phyloP scores from a whole-genome alignment of 2,888 invertebrate genomes.

The Rotaria macrura region DNA sequence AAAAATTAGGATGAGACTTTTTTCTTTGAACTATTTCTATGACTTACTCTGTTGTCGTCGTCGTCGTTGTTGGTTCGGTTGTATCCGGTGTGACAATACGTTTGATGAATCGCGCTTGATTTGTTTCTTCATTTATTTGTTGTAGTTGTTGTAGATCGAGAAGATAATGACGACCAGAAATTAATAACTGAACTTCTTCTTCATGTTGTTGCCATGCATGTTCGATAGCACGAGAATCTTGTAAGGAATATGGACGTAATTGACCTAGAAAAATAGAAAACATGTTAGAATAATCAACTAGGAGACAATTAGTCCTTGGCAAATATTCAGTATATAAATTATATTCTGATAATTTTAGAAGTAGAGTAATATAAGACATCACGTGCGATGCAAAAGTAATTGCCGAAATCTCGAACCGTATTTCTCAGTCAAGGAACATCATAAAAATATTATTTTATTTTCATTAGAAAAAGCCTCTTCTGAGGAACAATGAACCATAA shows the following conservation, averaged over 20 bases:
- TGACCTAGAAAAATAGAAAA: conserved; percentile 43
- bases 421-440: too few species aligned
- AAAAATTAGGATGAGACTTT: not conserved
- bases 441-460: too few species aligned
- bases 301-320: too few species aligned
- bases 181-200: conserved; percentile 27
- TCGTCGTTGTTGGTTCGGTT: conserved; percentile 38
- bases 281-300: too few species aligned
- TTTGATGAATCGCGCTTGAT: conserved; percentile 81
- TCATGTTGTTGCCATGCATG: conserved; percentile 30
- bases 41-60: conserved; percentile 35
- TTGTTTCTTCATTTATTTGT: conserved; percentile 94
- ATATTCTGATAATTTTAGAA: too few species aligned
- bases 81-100: conserved; percentile 44
- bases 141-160: conserved; percentile 74
- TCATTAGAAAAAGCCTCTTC: too few species aligned
- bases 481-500: too few species aligned
- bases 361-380: too few species aligned
- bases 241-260: conserved; percentile 76
- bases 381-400: too few species aligned
- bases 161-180: conserved; percentile 26
- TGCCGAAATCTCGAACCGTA: too few species aligned
- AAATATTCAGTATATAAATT: too few species aligned
- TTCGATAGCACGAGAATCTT: conserved; percentile 84
- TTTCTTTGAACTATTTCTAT: not conserved